These are phyloP conservation scores for Nemotelus nigrinus DNA, from an alignment of 2,888 invertebrate genomes.

Conservation along the genomic window DNA sequence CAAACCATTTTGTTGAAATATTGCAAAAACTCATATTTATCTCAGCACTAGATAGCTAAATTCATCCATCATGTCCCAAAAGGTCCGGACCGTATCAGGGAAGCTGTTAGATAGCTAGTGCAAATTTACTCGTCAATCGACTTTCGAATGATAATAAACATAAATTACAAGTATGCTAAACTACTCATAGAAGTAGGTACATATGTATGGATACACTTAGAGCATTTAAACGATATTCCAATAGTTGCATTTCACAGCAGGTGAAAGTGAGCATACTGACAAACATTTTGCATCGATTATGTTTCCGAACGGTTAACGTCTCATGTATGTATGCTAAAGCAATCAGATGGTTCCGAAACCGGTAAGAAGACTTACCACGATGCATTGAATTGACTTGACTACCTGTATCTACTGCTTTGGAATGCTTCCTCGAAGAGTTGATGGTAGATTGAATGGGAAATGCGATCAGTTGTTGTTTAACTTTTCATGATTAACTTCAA, in stretches of 20 bases:
- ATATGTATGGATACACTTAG: no score
- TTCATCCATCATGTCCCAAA: no score
- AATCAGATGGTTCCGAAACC: conserved; percentile 11
- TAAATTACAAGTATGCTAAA: not conserved
- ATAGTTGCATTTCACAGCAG: conserved; percentile 10
- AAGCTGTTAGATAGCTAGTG: no score
- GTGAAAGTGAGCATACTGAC: conserved; percentile 33
- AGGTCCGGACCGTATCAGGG: no score
- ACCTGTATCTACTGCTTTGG: not conserved
- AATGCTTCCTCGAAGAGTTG: not conserved
- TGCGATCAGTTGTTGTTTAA: not conserved
- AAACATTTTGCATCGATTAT: not conserved
- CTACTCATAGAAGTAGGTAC: no score
- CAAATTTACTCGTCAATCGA: conserved; percentile 10
- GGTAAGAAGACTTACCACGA: conserved; percentile 8
- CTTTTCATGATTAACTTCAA: not conserved
- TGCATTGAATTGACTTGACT: not conserved
- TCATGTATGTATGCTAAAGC: not conserved
- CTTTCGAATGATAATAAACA: conserved; percentile 22
- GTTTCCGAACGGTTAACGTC: not conserved
- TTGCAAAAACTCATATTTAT: no score
- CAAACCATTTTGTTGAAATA: no score
- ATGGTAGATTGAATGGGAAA: not conserved
- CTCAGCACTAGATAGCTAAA: no score
- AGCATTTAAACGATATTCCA: no score